Evolutionary conservation across 2,797 vertebrate species (phyloP).

Genomic region (Prionace glauca): DNA sequence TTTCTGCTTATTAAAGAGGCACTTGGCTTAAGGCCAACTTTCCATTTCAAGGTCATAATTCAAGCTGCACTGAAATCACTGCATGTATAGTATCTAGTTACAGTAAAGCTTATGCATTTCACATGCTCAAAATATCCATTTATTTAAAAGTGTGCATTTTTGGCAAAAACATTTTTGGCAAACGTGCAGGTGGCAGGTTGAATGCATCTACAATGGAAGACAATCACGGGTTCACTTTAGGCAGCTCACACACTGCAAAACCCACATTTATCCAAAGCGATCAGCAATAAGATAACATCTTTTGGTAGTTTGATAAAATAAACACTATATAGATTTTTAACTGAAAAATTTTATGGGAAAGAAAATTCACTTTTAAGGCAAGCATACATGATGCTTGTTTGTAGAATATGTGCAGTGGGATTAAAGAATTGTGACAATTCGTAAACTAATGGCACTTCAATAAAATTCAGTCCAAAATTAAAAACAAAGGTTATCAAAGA

Average conservation of each 20-base stretch:
- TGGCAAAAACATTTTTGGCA: not conserved
- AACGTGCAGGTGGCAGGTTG: not conserved
- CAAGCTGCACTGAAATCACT: not conserved
- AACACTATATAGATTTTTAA: not conserved
- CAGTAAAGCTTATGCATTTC: not conserved
- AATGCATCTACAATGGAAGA: conserved; percentile 3
- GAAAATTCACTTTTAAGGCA: not conserved
- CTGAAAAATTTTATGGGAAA: not conserved
- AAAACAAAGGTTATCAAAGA: not conserved
- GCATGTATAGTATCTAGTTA: not conserved
- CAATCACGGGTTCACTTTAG: not conserved
- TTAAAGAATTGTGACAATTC: not conserved
- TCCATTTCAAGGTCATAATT: conserved; percentile 42
- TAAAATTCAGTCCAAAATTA: conserved; percentile 28
- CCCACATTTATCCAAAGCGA: not conserved
- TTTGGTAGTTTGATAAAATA: not conserved
- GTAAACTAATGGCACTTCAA: conserved; percentile 22
- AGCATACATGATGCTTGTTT: not conserved
- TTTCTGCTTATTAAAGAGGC: conserved; percentile 52
- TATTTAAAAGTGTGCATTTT: conserved; percentile 33
- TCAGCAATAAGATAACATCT: not conserved
- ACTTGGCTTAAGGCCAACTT: conserved; percentile 49
- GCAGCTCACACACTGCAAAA: conserved; percentile 6
- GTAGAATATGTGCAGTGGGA: not conserved
- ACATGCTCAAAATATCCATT: conserved; percentile 18